These are phyloP conservation scores for Leptinotarsa defecta DNA, from an alignment of 1,140 invertebrate genomes.

Conservation along the genomic window DNA sequence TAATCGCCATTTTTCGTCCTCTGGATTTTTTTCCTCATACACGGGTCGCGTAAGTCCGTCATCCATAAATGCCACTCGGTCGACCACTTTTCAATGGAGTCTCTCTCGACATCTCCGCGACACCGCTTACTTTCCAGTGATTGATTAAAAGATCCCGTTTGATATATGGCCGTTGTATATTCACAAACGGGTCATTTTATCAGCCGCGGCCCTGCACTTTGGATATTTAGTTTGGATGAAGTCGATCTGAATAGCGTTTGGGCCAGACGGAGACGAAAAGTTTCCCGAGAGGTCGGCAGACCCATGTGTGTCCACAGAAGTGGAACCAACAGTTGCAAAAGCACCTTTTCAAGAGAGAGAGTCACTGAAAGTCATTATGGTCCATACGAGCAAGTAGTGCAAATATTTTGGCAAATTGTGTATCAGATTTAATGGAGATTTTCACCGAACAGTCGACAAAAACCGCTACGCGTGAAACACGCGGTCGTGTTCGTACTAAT, in stretches of 20 bases:
- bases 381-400: no score
- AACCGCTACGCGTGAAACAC: no score
- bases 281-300: not conserved
- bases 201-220: constrained; percentile 33
- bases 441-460: not conserved
- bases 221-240: constrained; percentile 13
- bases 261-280: not conserved
- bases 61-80: constrained; percentile 43
- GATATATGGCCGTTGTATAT: constrained; percentile 42
- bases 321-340: no score
- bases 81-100: constrained; percentile 40
- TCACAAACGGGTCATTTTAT: constrained; percentile 45
- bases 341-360: no score
- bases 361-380: no score
- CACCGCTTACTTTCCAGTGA: constrained; percentile 35
- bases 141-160: constrained; percentile 39
- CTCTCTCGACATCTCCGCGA: constrained; percentile 31
- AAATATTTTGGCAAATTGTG: no score
- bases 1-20: constrained; percentile 17
- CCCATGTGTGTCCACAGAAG: no score
- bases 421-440: not conserved
- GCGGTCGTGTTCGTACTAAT: no score
- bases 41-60: constrained; percentile 14
- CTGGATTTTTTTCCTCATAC: constrained; percentile 22
- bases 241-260: not conserved